These are phyloP conservation scores for Bombus confusus DNA, from an alignment of 1,140 invertebrate genomes.

Conservation along the genomic window DNA sequence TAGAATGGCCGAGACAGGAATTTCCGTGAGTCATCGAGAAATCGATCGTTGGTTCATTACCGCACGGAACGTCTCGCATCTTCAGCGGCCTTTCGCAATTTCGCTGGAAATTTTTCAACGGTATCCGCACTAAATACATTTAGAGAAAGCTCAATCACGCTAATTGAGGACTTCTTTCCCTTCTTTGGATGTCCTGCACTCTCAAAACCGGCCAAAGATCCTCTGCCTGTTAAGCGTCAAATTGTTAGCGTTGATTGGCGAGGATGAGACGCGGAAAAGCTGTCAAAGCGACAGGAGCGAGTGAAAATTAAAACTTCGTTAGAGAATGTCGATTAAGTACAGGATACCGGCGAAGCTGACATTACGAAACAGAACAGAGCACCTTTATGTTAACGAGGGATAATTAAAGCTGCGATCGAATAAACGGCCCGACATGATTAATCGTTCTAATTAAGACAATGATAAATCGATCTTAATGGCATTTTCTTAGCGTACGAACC, in stretches of 20 bases:
- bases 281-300: background rate
- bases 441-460: constrained; percentile 14
- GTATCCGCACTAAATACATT: constrained; percentile 22
- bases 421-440: constrained; percentile 17
- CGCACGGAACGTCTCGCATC: constrained; percentile 8
- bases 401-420: constrained; percentile 16
- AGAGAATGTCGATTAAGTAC: constrained; percentile 19
- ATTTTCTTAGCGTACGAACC: background rate
- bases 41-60: constrained; percentile 44
- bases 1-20: constrained; percentile 15
- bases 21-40: constrained; percentile 15
- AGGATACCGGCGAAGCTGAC: background rate
- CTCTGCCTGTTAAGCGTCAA: background rate
- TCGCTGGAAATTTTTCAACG: constrained; percentile 31
- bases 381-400: constrained; percentile 21
- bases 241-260: constrained; percentile 53
- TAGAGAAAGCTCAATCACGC: constrained; percentile 41
- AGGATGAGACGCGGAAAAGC: background rate
- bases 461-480: background rate
- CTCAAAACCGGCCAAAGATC: background rate
- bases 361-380: constrained; percentile 13
- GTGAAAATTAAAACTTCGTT: constrained; percentile 56
- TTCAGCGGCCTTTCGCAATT: constrained; percentile 16
- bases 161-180: constrained; percentile 43
- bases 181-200: background rate